Base-by-base conservation (phyloP, 1,140 invertebrate species). In the Pygmarrhopalites habei region DNA sequence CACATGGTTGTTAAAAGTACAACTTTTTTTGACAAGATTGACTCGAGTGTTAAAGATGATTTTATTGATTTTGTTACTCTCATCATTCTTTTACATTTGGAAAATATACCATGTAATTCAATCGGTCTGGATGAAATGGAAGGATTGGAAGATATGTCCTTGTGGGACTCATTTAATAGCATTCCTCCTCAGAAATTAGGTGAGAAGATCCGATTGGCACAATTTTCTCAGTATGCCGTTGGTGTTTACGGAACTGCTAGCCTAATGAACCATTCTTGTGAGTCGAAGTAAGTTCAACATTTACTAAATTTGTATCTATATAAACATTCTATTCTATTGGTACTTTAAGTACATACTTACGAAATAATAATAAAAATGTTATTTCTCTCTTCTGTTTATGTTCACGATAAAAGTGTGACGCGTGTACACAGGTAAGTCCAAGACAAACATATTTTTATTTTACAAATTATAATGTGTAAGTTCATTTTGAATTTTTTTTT, bases 211-310 rank as follows among this genome's bases (percentile, higher is more conserved):
- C 32, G 52, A 30, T 35, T 32, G 12, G 30, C 57, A 1, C 28
- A 59, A 49, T 51, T 44, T 46, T 19, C 32, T 7, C 68, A 70
- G 53, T 62, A 82, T 62, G 86, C 86, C 43, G 80, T 80, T 25
- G 85, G 81, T 21, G 81, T 87, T 7, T 88, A 87, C 76, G 82
- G 85, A 5, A 85, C 86, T 64, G 77, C 84, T 3, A 91, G 89
- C 76, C 75, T 95, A 15, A 73, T 95, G 17, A 96, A 96, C 78
- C 93, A 96, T 75, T 91, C 90, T 19, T 96, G 94, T 79, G 81
- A 85, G 71, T 89, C 92, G 14, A 92, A n/a, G n/a, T n/a, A n/a
- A n/a, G n/a, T n/a, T n/a, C n/a, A n/a, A n/a, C n/a, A n/a, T n/a
- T n/a, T n/a, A n/a, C n/a, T n/a, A n/a, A n/a, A n/a, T n/a, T n/a